phyloP scores from a whole-genome alignment of 2,888 invertebrate species.

The Druceiella hillmani region DNA sequence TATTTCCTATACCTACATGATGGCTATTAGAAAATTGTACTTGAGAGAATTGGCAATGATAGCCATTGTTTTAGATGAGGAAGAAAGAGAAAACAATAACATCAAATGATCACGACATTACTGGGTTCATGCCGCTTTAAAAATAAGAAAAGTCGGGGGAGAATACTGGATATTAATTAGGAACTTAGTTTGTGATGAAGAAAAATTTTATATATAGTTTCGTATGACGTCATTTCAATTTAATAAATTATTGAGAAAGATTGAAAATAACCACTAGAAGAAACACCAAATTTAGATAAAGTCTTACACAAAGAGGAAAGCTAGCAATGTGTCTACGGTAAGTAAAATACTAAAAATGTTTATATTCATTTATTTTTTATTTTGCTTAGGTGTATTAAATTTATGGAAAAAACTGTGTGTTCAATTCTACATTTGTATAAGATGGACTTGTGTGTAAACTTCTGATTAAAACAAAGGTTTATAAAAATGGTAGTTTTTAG shows the following conservation, averaged over 20 bases:
- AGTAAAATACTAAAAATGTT: too few species aligned
- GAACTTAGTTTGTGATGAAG: conserved; percentile 17
- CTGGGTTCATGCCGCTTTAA: conserved; percentile 8
- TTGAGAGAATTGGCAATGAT: conserved; percentile 6
- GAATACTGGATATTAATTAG: conserved; percentile 19
- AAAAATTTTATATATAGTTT: conserved; percentile 15
- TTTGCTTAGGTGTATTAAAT: too few species aligned
- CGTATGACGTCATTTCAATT: conserved; percentile 12
- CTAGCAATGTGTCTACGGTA: conserved; percentile 15
- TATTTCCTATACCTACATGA: neutral
- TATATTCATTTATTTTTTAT: too few species aligned
- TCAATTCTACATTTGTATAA: too few species aligned
- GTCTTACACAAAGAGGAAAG: conserved; percentile 9
- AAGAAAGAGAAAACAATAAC: conserved; percentile 8
- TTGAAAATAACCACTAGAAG: conserved; percentile 9
- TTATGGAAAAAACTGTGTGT: too few species aligned
- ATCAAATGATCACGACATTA: conserved; percentile 10
- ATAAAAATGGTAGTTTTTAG: too few species aligned
- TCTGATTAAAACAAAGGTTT: too few species aligned
- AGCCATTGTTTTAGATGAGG: conserved; percentile 9
- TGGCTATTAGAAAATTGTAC: conserved; percentile 7
- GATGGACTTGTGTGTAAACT: too few species aligned
- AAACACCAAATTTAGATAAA: conserved; percentile 15
- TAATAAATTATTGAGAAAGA: conserved; percentile 12
- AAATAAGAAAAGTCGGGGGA: conserved; percentile 15